Evolutionary conservation across 2,888 invertebrate genomes (phyloP).

Genomic region (Abrostola triplasia): DNA sequence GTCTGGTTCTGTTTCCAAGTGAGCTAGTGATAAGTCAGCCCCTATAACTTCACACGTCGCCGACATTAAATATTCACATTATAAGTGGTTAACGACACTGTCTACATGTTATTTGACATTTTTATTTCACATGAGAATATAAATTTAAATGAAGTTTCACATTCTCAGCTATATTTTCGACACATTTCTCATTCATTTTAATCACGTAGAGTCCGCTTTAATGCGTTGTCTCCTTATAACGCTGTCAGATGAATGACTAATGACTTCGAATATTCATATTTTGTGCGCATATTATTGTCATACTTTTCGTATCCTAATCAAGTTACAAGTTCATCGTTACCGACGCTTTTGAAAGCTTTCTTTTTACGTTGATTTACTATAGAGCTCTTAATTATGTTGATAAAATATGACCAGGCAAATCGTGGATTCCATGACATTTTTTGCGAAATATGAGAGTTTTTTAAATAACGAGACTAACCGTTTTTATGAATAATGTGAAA

Average conservation of each 20-base stretch:
- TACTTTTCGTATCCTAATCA: conserved; percentile 28
- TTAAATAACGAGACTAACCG: not conserved
- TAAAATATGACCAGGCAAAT: not conserved
- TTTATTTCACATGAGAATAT: conserved; percentile 55
- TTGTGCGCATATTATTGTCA: conserved; percentile 29
- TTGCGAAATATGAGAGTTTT: not conserved
- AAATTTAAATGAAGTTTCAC: conserved; percentile 52
- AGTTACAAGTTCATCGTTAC: conserved; percentile 29
- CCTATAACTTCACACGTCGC: conserved; percentile 46
- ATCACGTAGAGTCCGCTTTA: conserved; percentile 40
- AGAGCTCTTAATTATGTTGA: conserved; percentile 3
- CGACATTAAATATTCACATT: conserved; percentile 55
- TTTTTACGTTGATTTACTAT: conserved; percentile 14
- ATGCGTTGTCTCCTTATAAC: conserved; percentile 36
- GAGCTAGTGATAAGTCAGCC: conserved; percentile 45
- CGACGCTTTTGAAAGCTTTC: conserved; percentile 3
- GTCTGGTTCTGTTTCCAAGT: conserved; percentile 49
- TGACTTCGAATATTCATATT: conserved; percentile 39
- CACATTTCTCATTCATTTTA: conserved; percentile 51
- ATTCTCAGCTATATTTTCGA: conserved; percentile 50
- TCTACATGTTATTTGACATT: conserved; percentile 44
- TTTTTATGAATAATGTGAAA: conserved; percentile 3
- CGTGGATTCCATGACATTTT: not conserved
- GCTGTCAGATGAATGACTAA: conserved; percentile 48
- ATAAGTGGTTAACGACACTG: conserved; percentile 55